Evolutionary conservation across 2,888 invertebrate species (phyloP).

Genomic region (Synanthedon formicaeformis): DNA sequence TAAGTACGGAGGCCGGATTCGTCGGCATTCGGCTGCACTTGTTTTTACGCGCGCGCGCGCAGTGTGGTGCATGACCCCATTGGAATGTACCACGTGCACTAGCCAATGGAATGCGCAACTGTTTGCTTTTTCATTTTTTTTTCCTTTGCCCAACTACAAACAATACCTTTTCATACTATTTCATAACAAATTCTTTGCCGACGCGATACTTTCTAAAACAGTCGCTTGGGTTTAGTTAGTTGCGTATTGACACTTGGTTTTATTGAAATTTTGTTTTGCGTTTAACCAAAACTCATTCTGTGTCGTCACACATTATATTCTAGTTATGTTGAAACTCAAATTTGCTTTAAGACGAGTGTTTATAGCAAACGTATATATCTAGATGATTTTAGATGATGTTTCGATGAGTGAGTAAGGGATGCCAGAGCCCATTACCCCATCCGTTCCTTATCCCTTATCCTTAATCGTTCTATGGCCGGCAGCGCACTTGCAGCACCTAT

Average conservation of each 20-base stretch:
- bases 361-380: too few relatives aligned
- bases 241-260: slow-evolving; percentile 29
- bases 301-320: too few relatives aligned
- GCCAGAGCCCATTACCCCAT: too few relatives aligned
- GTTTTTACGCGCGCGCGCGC: slow-evolving; percentile 52
- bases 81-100: slow-evolving; percentile 68
- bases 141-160: slow-evolving; percentile 42
- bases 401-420: too few relatives aligned
- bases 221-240: slow-evolving; percentile 7
- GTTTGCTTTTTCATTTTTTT: slow-evolving; percentile 62
- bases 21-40: slow-evolving; percentile 43
- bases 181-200: slow-evolving; percentile 58
- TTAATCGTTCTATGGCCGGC: too few relatives aligned
- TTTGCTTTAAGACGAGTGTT: too few relatives aligned
- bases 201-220: slow-evolving; percentile 46
- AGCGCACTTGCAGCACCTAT: too few relatives aligned
- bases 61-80: slow-evolving; percentile 64
- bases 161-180: slow-evolving; percentile 62
- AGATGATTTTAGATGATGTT: too few relatives aligned
- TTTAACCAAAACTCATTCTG: too few relatives aligned
- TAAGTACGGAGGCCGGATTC: slow-evolving; percentile 4
- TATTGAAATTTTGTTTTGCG: slow-evolving; percentile 13
- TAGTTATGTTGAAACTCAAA: too few relatives aligned
- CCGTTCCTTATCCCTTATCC: too few relatives aligned
- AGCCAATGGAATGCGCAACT: slow-evolving; percentile 66